Evolutionary conservation across 2,113 vertebrate genomes (phyloP).

Genomic region (Fregata magnificens): DNA sequence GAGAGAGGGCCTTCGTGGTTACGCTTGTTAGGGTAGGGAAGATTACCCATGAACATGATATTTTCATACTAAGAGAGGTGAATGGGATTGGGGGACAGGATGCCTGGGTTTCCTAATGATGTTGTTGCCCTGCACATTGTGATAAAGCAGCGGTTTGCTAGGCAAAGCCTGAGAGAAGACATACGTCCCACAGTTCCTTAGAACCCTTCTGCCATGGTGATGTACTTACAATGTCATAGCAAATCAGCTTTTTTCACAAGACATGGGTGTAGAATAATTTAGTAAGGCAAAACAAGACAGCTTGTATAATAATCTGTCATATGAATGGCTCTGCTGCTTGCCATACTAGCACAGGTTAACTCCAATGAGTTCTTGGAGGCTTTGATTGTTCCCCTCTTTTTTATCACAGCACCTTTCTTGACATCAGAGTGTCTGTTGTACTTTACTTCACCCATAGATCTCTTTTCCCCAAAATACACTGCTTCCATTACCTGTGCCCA

Average conservation of each 20-base stretch:
- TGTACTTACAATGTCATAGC: neutral
- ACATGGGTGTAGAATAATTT: neutral
- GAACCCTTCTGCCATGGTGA: neutral
- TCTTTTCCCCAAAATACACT: conserved; percentile 6
- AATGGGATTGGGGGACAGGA: neutral
- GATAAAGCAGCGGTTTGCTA: neutral
- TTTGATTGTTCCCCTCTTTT: neutral
- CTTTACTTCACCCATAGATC: neutral
- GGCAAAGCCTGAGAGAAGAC: neutral
- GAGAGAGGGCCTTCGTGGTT: neutral
- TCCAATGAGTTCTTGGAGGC: neutral
- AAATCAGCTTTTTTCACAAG: neutral
- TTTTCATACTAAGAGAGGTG: neutral
- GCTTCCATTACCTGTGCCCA: conserved; percentile 44
- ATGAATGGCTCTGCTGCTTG: neutral
- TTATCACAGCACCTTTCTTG: neutral
- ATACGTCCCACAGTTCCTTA: neutral
- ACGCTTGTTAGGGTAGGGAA: neutral
- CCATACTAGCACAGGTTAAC: neutral
- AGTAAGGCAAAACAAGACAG: neutral
- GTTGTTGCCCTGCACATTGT: neutral
- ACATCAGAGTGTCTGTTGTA: neutral
- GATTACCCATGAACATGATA: neutral
- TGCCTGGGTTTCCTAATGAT: neutral
- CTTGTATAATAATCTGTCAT: neutral